These are phyloP conservation scores for Luperina testacea DNA, from an alignment of 2,888 invertebrate species.

Conservation along the genomic window DNA sequence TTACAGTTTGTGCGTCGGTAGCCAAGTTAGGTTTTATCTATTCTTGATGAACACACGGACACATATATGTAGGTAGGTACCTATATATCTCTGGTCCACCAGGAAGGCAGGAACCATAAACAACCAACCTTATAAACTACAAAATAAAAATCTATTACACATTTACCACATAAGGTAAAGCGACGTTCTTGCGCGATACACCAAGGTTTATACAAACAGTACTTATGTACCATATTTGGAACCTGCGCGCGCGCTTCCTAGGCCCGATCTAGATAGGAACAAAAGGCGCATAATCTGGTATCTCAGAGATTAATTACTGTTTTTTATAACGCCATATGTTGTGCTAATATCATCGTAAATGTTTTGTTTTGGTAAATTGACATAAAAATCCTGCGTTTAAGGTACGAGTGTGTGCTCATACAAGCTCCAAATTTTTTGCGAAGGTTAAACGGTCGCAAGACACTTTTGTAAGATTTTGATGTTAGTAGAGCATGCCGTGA, in stretches of 20 bases:
- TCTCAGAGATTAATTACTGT: slow-evolving; percentile 62
- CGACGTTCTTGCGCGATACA: slow-evolving; percentile 50
- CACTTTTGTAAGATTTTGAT: neutral
- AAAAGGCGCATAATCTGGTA: slow-evolving; percentile 63
- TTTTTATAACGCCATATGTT: slow-evolving; percentile 67
- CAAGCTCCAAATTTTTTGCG: neutral
- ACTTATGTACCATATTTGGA: slow-evolving; percentile 55
- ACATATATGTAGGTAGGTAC: neutral
- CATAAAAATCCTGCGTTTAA: slow-evolving; percentile 5
- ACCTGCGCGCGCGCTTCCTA: slow-evolving; percentile 58
- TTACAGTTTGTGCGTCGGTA: neutral
- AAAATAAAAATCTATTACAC: slow-evolving; percentile 65
- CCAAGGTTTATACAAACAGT: slow-evolving; percentile 57
- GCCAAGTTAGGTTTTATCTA: too few species aligned
- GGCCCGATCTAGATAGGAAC: slow-evolving; percentile 64
- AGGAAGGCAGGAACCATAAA: slow-evolving; percentile 44
- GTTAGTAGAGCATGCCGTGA: neutral
- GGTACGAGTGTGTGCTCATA: neutral
- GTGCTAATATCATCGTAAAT: slow-evolving; percentile 40
- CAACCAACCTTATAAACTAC: slow-evolving; percentile 46
- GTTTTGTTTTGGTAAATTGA: slow-evolving; percentile 47
- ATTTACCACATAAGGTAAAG: slow-evolving; percentile 56
- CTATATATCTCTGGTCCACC: neutral
- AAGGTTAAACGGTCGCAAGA: neutral
- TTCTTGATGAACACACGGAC: neutral